phyloP scores from a whole-genome alignment of 1,140 invertebrate species.

The Tetramorium parvispinum region DNA sequence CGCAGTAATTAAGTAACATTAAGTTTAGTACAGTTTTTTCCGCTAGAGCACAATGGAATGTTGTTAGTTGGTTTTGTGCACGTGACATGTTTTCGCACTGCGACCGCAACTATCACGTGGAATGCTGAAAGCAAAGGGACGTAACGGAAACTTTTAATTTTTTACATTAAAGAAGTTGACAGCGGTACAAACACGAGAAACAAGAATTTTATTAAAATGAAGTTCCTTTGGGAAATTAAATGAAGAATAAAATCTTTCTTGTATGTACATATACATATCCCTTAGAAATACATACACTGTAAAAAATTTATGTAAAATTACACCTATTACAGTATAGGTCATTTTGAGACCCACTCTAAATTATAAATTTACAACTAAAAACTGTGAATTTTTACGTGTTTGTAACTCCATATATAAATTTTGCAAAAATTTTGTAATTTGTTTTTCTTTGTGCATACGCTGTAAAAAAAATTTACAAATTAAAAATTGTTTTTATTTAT shows the following conservation, averaged over 20 bases:
- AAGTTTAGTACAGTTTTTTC: background rate
- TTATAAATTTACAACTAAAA: no score
- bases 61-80: background rate
- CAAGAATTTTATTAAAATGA: background rate
- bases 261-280: no score
- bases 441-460: no score
- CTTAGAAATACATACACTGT: background rate
- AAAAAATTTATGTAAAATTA: no score
- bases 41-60: background rate
- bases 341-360: no score
- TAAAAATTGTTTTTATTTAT: no score
- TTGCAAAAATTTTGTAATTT: no score
- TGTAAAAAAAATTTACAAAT: no score
- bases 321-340: no score
- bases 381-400: no score
- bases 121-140: background rate
- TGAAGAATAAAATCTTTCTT: background rate
- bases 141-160: slow-evolving; percentile 8
- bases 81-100: background rate
- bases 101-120: background rate
- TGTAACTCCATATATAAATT: no score
- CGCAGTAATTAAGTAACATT: slow-evolving; percentile 4
- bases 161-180: background rate
- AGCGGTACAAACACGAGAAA: background rate
- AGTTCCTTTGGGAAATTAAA: background rate